Evolutionary conservation across 2,113 vertebrate genomes (phyloP).

Genomic region (Corythaeola cristata): DNA sequence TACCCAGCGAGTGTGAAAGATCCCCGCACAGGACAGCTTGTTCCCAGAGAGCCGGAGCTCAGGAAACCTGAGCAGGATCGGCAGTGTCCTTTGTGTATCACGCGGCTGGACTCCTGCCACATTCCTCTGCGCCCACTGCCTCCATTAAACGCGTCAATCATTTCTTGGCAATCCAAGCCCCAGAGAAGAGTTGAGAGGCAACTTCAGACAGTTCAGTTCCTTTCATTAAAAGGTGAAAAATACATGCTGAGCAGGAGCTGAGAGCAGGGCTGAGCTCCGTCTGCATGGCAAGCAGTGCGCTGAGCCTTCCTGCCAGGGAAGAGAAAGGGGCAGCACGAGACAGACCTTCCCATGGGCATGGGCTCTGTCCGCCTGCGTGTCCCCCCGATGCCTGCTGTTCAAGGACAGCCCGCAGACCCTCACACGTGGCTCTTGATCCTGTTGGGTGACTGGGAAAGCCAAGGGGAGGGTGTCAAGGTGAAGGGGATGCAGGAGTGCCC

Average conservation of each 20-base stretch:
- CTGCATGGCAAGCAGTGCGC: neutral
- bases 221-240: constrained; percentile 54
- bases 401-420: neutral
- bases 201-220: constrained; percentile 25
- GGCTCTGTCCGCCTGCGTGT: neutral
- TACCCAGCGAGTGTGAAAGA: neutral
- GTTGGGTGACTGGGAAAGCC: neutral
- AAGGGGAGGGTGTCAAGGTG: fast-evolving
- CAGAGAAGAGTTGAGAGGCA: constrained; percentile 29
- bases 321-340: neutral
- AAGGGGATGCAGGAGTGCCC: neutral
- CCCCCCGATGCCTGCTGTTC: neutral
- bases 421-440: fast-evolving
- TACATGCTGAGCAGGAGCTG: neutral
- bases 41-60: neutral
- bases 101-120: constrained; percentile 60
- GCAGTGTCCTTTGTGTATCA: constrained; percentile 43
- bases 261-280: neutral
- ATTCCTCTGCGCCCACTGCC: constrained; percentile 73
- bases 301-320: neutral
- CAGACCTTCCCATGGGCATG: fast-evolving
- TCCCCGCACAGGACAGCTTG: neutral
- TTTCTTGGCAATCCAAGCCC: constrained; percentile 50
- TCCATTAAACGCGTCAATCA: constrained; percentile 68
- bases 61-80: neutral